Evolutionary conservation across 2,888 invertebrate species (phyloP).

Genomic region (Lacanobia wlatinum): DNA sequence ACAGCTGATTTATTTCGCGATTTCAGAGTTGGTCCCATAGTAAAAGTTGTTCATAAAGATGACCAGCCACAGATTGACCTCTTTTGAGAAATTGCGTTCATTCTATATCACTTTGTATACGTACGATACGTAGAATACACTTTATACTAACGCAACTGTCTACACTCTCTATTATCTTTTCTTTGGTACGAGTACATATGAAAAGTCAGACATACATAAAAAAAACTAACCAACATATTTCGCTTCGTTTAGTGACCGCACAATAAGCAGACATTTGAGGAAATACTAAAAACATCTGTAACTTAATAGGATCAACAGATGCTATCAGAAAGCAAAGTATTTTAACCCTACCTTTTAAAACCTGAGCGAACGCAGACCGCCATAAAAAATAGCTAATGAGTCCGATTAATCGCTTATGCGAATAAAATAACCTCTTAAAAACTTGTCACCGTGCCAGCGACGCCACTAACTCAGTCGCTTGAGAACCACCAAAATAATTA

Average conservation of each 20-base stretch:
- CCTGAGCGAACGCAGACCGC: conserved; percentile 26
- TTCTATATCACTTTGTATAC: too few relatives aligned
- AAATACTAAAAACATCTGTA: background rate
- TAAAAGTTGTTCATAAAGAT: too few relatives aligned
- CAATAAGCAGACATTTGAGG: background rate
- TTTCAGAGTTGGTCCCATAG: too few relatives aligned
- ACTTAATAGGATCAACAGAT: background rate
- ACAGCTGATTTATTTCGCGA: too few relatives aligned
- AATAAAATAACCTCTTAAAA: conserved; percentile 67
- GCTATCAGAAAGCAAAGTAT: conserved; percentile 1
- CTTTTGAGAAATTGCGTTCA: too few relatives aligned
- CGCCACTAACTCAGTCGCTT: conserved; percentile 51
- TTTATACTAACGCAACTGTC: too few relatives aligned
- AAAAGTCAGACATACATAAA: background rate
- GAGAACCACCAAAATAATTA: conserved; percentile 67
- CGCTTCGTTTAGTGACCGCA: too few relatives aligned
- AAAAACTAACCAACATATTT: background rate
- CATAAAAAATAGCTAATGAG: conserved; percentile 59
- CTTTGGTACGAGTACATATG: too few relatives aligned
- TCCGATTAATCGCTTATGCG: conserved; percentile 59
- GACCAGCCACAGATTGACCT: too few relatives aligned
- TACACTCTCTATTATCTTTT: too few relatives aligned
- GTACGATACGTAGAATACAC: too few relatives aligned
- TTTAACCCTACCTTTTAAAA: conserved; percentile 14
- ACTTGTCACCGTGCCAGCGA: conserved; percentile 65